A percentile compares a stretch with the other conserved stretches of the same genome.
phyloP scores from a whole-genome alignment of 2,113 vertebrate genomes.

The Equus przewalskii region DNA sequence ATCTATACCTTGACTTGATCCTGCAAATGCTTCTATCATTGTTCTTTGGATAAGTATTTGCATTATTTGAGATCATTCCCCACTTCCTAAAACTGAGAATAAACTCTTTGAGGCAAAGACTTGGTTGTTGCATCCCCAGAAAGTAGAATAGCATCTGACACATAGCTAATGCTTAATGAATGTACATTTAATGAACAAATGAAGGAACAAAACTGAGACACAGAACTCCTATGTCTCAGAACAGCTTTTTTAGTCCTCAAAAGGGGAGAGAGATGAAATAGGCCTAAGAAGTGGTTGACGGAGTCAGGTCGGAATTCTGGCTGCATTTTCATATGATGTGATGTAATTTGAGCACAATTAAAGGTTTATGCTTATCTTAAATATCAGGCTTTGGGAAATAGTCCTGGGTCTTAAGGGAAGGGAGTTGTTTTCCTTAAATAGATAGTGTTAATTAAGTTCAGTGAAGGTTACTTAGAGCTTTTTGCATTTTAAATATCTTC shows the following conservation, averaged over 20 bases:
- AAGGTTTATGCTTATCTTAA: background rate
- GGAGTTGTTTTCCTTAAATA: slow-evolving; percentile 33
- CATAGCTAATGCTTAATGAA: background rate
- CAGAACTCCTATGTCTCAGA: background rate
- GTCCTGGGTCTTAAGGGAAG: background rate
- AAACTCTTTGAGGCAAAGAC: background rate
- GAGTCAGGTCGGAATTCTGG: background rate
- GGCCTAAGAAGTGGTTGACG: background rate
- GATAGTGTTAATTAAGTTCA: slow-evolving; percentile 48
- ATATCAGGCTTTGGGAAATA: slow-evolving; percentile 26
- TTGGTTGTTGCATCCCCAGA: background rate
- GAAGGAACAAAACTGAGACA: background rate
- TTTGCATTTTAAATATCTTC: slow-evolving; percentile 29
- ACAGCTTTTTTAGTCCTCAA: background rate
- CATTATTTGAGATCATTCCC: background rate
- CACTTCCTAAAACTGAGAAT: background rate
- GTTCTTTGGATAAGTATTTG: accelerated
- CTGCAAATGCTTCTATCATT: background rate
- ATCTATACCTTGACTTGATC: background rate
- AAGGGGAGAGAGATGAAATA: background rate
- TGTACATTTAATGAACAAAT: background rate
- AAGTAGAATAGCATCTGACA: background rate
- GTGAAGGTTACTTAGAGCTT: background rate
- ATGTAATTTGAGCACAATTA: background rate
- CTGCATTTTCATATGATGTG: background rate